Percentiles rank a stretch among this genome's conserved stretches.
Evolutionary conservation across 2,888 invertebrate species (phyloP).

Genomic region (Amblyjoppa fuscipennis): DNA sequence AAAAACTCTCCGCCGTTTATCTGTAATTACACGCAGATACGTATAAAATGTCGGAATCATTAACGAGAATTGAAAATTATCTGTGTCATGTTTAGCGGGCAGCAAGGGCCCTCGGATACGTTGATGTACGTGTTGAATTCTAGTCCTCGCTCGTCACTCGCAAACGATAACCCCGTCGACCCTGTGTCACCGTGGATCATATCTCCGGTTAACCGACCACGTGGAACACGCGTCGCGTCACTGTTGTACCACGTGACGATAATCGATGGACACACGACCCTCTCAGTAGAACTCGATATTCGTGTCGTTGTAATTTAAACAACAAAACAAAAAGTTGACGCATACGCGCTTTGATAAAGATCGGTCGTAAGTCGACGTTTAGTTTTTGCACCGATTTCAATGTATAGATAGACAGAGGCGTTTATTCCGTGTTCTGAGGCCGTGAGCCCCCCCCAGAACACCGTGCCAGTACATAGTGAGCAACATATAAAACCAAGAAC

Average conservation of each 20-base stretch:
- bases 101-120: constrained; percentile 23
- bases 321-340: constrained; percentile 14
- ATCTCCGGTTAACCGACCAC: constrained; percentile 50
- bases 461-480: no score
- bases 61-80: constrained; percentile 40
- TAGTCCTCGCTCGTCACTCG: constrained; percentile 38
- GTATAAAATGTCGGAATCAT: constrained; percentile 4
- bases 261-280: neutral
- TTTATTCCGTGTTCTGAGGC: no score
- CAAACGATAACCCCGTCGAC: constrained; percentile 60
- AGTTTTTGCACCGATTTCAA: neutral
- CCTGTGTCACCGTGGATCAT: constrained; percentile 55
- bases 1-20: neutral
- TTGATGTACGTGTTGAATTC: constrained; percentile 32
- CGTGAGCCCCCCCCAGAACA: no score
- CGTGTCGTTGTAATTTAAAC: constrained; percentile 17
- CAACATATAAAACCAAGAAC: no score
- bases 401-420: no score
- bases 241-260: constrained; percentile 54
- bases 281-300: neutral
- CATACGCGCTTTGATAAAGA: constrained; percentile 42
- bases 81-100: neutral
- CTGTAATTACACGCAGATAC: neutral
- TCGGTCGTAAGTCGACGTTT: constrained; percentile 40
- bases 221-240: constrained; percentile 51